Evolutionary conservation across 2,113 vertebrate species (phyloP), one percentile per base, ranked within the genome.

Genomic region (Tetrao urogallus): DNA sequence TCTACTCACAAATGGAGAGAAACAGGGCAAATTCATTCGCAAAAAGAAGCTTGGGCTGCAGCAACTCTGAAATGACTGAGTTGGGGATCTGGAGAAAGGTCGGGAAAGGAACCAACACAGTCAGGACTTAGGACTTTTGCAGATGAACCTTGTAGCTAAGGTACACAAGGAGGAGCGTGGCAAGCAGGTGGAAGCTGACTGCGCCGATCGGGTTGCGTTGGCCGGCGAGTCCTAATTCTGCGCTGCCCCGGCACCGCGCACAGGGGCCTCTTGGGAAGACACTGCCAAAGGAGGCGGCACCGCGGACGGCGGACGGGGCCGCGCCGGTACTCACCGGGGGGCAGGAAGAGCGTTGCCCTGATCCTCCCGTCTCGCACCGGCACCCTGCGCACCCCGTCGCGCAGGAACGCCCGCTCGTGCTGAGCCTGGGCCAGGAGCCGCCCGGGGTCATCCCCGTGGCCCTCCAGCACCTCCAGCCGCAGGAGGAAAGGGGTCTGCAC

Each of bases 291-390:
- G 7, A 8, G 48, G 48, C 48, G 48, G 52, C 52, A 16, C 52
- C 14, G 15, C 52, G 8, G 52, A 54, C 15, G 27, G 16, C 27
- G 52, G 28, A 18, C 28, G 28, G 28, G 54, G 54, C 54, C 8
- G 9, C 9, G 56, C 72, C 38, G 16, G n/a, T 56, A 40, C 96
- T 96, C 79, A 98, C 97, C 97, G 1, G 96, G 92, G 1, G 98
- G 97, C 84, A 97, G 85, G 91, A 98, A 98, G 24, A 98, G 96
- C 24, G 96, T 94, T 1, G 56, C 98, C 25, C 97, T 94, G 72
- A 98, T 32, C 27, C 67, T 76, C 36, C 97, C 97, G 17, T 79
- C 92, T 15, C 96, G 94, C 84, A 98, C 96, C 1, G 93, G 95
- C 27, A 95, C 57, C 57, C 97, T 91, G 70, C 18, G 83, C 92